phyloP scores from a whole-genome alignment of 2,888 invertebrate species.

The Rhodophaea formosa region DNA sequence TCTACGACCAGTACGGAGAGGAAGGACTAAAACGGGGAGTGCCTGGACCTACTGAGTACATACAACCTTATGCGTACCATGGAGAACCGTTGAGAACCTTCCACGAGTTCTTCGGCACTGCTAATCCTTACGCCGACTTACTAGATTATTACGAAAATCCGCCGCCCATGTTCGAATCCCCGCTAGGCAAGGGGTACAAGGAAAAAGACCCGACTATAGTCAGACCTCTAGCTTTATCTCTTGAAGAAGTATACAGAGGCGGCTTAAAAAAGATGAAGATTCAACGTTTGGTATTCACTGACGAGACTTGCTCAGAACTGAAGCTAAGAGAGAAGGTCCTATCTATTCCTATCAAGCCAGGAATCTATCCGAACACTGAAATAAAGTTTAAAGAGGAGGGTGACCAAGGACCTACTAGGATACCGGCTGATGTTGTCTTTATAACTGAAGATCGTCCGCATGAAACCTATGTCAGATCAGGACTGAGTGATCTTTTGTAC shows the following conservation, averaged over 20 bases:
- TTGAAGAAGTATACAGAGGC: slow-evolving; percentile 85
- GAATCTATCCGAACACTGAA: slow-evolving; percentile 86
- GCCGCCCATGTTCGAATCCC: slow-evolving; percentile 82
- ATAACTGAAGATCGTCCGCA: slow-evolving; percentile 87
- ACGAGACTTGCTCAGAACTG: slow-evolving; percentile 82
- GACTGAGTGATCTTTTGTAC: slow-evolving; percentile 84
- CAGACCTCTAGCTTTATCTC: slow-evolving; percentile 70
- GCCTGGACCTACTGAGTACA: slow-evolving; percentile 83
- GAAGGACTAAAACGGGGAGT: slow-evolving; percentile 91
- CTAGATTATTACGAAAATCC: slow-evolving; percentile 84
- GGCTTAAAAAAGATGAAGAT: slow-evolving; percentile 93
- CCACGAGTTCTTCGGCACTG: slow-evolving; percentile 90
- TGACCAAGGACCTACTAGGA: slow-evolving; percentile 87
- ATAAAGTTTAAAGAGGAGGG: slow-evolving; percentile 89
- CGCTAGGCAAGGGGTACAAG: slow-evolving; percentile 82
- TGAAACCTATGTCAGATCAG: slow-evolving; percentile 83
- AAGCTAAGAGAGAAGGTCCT: slow-evolving; percentile 87
- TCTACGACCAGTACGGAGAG: slow-evolving; percentile 95
- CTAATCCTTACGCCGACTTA: slow-evolving; percentile 90
- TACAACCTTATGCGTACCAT: slow-evolving; percentile 89
- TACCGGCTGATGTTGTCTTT: slow-evolving; percentile 89
- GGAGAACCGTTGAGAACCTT: slow-evolving; percentile 88
- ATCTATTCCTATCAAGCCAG: slow-evolving; percentile 87
- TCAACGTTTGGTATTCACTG: slow-evolving; percentile 84
- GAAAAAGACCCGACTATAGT: slow-evolving; percentile 79